phyloP scores from a whole-genome alignment of 1,140 invertebrate species.

The Drosophila leontia region DNA sequence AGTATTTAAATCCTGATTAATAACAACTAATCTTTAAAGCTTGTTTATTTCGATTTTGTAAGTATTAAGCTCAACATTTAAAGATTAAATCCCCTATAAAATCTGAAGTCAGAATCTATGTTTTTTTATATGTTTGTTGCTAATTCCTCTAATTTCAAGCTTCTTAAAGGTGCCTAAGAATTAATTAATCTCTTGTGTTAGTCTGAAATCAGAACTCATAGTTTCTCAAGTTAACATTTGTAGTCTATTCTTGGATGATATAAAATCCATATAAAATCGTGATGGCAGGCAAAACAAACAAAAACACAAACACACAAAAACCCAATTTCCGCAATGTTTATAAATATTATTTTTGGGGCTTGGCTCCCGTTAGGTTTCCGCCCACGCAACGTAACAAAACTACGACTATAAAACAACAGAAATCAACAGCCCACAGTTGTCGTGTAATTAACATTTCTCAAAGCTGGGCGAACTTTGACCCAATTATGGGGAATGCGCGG shows the following conservation, averaged over 20 bases:
- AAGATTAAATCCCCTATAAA: neutral
- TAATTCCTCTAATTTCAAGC: neutral
- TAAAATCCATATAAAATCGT: conserved; percentile 8
- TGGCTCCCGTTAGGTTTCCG: conserved; percentile 42
- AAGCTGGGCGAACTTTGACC: conserved; percentile 56
- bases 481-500: conserved; percentile 30
- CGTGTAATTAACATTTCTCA: conserved; percentile 58
- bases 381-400: conserved; percentile 26
- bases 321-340: conserved; percentile 37
- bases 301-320: conserved; percentile 7
- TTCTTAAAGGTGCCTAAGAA: neutral
- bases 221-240: neutral
- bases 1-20: neutral
- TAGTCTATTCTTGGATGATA: neutral
- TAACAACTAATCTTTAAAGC: neutral
- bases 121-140: neutral
- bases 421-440: conserved; percentile 42
- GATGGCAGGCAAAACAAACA: conserved; percentile 8
- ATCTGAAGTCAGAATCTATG: neutral
- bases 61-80: neutral
- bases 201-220: neutral
- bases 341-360: conserved; percentile 54
- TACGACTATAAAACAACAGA: conserved; percentile 7
- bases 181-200: neutral
- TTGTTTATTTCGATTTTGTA: neutral